phyloP scores from a whole-genome alignment of 1,140 invertebrate species.

The Drosophila seguyi region DNA sequence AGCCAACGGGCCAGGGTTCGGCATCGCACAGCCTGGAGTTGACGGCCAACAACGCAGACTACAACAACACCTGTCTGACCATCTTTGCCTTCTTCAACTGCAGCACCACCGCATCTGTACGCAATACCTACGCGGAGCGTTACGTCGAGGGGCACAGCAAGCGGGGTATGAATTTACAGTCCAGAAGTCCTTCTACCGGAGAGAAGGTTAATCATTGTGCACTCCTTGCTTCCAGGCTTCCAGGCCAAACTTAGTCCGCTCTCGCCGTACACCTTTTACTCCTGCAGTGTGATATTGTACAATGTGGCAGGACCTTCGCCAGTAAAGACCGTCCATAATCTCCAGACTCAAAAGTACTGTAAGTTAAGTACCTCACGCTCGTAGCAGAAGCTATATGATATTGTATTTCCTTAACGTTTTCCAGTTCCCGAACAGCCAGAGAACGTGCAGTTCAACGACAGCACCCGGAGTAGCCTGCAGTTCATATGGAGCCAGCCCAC shows the following conservation, averaged over 20 bases:
- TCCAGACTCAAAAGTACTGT: conserved; percentile 57
- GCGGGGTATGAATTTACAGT: conserved; percentile 24
- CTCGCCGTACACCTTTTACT: conserved; percentile 62
- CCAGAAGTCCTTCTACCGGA: too few species aligned
- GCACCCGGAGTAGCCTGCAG: conserved; percentile 26
- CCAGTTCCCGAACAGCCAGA: conserved; percentile 70
- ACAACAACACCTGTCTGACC: conserved; percentile 69
- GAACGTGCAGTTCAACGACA: conserved; percentile 4
- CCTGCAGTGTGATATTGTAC: conserved; percentile 58
- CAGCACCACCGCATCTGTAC: conserved; percentile 36
- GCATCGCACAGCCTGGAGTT: conserved; percentile 63
- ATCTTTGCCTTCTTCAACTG: conserved; percentile 71
- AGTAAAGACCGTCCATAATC: not conserved
- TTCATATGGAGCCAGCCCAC: conserved; percentile 62
- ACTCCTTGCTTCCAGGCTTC: conserved; percentile 37
- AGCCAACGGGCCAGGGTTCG: conserved; percentile 21
- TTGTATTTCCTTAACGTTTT: not conserved
- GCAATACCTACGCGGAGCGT: conserved; percentile 49
- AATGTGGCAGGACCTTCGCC: conserved; percentile 69
- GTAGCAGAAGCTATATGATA: not conserved
- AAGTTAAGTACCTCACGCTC: conserved; percentile 15
- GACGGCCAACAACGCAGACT: conserved; percentile 63
- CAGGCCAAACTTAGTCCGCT: conserved; percentile 65
- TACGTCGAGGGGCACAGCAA: conserved; percentile 69
- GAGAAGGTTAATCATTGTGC: not conserved